Base-by-base conservation (phyloP, 2,113 vertebrate species). In the Phalacrocorax carbo region DNA sequence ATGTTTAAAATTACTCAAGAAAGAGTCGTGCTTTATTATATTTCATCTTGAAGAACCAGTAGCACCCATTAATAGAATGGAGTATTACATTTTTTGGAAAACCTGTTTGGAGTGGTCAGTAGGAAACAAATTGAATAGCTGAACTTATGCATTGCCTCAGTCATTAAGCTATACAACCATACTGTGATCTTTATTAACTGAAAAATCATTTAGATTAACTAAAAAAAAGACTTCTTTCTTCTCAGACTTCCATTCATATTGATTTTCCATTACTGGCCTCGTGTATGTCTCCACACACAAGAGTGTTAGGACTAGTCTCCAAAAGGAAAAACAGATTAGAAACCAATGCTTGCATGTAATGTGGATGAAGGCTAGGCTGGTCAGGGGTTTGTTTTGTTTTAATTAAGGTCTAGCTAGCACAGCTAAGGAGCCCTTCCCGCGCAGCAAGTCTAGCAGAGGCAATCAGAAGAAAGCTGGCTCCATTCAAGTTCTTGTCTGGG, bases 1-100 rank as follows among this genome's bases (percentile, higher is more conserved):
- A 29, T 90, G 75, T 90, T 96, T 94, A 92, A 95, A 97, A 97
- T 96, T 96, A 97, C 95, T 97, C 86, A 97, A 96, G 93, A 96
- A 97, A 96, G 85, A 90, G 81, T 90, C 95, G 66, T 82, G 86
- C 89, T 96, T 96, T 93, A 86, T 87, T 95, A 58, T 76, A 68
- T 57, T 95, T 95, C 91, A 91, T 94, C 92, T 93, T 82, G 80
- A 90, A 82, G 61, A 86, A 91, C 55, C 82, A 90, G 86, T 64
- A 86, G 72, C 81, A 91, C 55, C 83, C 90, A 95, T 93, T 97
- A 95, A 95, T 93, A 70, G 94, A 96, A 94, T 91, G 91, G 92
- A 77, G 89, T 96, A 89, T 93, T 64, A 83, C 51, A 54, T 38
- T 58, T 86, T 84, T 84, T 94, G 36, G 83, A 86, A 84, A 71